phyloP scores from a whole-genome alignment of 1,140 invertebrate genomes.

The Drosophila sucinea region DNA sequence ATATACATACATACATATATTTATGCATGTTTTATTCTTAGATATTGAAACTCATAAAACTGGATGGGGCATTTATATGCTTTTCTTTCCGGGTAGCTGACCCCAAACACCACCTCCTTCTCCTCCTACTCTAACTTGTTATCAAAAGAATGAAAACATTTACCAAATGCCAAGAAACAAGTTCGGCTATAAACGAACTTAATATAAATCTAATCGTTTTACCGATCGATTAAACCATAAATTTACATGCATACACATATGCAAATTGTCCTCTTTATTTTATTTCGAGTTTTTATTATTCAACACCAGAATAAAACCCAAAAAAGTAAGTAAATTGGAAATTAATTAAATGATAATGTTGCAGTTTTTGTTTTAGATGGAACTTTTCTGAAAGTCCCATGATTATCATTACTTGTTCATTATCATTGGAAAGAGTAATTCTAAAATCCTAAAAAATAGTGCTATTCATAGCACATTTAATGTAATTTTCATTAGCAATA shows the following conservation, averaged over 20 bases:
- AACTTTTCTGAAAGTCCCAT: too few species aligned
- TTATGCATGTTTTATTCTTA: conserved; percentile 52
- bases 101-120: background rate
- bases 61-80: conserved; percentile 43
- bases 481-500: too few species aligned
- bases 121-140: conserved; percentile 1
- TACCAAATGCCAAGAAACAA: conserved; percentile 43
- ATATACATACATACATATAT: conserved; percentile 48
- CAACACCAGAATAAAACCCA: too few species aligned
- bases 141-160: conserved; percentile 32
- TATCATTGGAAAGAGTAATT: too few species aligned
- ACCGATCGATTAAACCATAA: conserved; percentile 13
- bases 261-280: conserved; percentile 2
- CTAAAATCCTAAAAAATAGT: too few species aligned
- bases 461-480: too few species aligned
- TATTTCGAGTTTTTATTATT: background rate
- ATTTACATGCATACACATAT: conserved; percentile 3
- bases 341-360: too few species aligned
- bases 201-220: conserved; percentile 23
- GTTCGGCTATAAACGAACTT: conserved; percentile 54
- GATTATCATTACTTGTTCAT: too few species aligned
- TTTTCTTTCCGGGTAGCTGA: conserved; percentile 57
- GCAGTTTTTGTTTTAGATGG: too few species aligned
- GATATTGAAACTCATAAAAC: conserved; percentile 59
- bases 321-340: background rate